Evolutionary conservation across 2,797 vertebrate genomes (phyloP).

Genomic region (Pampus argenteus): DNA sequence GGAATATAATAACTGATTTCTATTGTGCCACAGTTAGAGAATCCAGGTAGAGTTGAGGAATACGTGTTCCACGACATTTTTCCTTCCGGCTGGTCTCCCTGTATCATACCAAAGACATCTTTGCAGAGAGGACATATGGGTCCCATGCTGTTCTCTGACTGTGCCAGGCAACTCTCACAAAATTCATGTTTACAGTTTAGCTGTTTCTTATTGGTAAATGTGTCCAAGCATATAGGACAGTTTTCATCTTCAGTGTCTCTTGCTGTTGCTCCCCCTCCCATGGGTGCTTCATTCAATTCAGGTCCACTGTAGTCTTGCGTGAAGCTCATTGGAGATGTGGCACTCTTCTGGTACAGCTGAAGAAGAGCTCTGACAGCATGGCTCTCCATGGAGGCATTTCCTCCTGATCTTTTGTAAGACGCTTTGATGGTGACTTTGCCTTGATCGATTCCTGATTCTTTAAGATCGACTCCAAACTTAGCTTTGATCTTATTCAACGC

Average conservation of each 20-base stretch:
- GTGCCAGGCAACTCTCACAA: slow-evolving; percentile 64
- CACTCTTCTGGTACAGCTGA: slow-evolving; percentile 73
- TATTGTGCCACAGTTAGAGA: not conserved
- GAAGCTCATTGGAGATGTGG: slow-evolving; percentile 2
- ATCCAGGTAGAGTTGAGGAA: not conserved
- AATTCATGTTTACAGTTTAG: slow-evolving; percentile 79
- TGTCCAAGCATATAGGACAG: slow-evolving; percentile 77
- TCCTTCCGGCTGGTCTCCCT: slow-evolving; percentile 77
- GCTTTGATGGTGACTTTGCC: slow-evolving; percentile 52
- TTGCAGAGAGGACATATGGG: slow-evolving; percentile 80
- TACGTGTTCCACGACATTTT: fast-evolving
- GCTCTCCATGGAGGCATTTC: slow-evolving; percentile 54
- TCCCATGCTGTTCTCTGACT: not conserved
- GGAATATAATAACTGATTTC: slow-evolving; percentile 56
- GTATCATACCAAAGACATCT: slow-evolving; percentile 73
- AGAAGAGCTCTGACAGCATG: slow-evolving; percentile 77
- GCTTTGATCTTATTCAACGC: slow-evolving; percentile 41
- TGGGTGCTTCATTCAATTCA: not conserved
- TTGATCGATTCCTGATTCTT: fast-evolving
- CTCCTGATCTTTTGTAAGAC: fast-evolving
- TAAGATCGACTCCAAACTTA: slow-evolving; percentile 71
- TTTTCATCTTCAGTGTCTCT: not conserved
- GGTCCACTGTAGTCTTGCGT: fast-evolving
- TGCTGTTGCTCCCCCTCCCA: not conserved
- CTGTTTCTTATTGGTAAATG: slow-evolving; percentile 42